Conservation (phyloP, 1,140 invertebrate genomes). For the Lucilia sericata region DNA sequence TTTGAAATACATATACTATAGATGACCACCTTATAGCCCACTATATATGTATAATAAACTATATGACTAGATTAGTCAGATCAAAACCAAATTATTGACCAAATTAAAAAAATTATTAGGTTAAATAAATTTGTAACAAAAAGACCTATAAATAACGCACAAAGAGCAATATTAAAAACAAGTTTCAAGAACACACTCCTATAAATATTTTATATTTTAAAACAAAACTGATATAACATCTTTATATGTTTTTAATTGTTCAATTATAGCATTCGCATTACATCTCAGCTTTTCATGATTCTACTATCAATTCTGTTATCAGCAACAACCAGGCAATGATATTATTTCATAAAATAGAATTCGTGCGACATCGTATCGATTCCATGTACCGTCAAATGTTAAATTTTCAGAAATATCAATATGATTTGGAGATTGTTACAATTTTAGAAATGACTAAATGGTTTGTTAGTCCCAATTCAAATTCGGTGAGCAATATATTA, state of each 20-base stretch:
- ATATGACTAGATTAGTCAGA: too few species aligned
- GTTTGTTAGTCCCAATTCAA: conserved; percentile 13
- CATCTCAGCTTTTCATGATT: neutral
- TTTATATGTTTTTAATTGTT: neutral
- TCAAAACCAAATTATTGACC: too few species aligned
- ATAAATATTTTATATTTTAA: neutral
- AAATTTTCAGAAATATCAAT: neutral
- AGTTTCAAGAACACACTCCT: too few species aligned
- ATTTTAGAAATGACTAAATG: neutral
- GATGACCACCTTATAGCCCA: too few species aligned
- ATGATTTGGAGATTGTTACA: neutral
- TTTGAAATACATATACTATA: too few species aligned
- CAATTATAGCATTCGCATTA: conserved; percentile 1
- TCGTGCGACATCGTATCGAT: neutral
- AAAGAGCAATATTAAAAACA: too few species aligned
- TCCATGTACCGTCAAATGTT: conserved; percentile 33
- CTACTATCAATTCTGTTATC: neutral
- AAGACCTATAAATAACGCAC: too few species aligned
- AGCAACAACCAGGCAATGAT: neutral
- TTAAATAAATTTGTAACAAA: too few species aligned
- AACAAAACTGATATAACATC: neutral
- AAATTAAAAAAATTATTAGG: too few species aligned
- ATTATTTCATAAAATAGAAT: neutral
- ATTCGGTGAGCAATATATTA: neutral
- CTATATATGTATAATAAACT: too few species aligned